Base-by-base conservation (phyloP, 2,113 vertebrate species). In the Forbesichthys agassizii region DNA sequence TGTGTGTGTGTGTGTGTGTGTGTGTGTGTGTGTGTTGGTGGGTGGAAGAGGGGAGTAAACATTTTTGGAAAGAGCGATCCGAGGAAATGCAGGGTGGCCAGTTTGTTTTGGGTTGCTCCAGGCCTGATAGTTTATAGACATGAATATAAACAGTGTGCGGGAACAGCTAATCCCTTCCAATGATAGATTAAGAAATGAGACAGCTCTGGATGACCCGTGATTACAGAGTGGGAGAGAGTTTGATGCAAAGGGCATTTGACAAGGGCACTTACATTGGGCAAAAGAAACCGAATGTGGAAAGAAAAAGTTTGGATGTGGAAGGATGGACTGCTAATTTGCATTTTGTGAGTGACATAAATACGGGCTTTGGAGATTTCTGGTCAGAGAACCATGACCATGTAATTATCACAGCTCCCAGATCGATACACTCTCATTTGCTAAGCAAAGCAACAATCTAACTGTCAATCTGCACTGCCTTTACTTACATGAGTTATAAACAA, bases 141-240 rank as follows among this genome's bases (percentile, higher is more conserved):
- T 84, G 86, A 91, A 88, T 89, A 80, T 82, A 92, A 92, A 90
- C 89, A 90, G 61, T 51, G 61, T 68, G 71, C 56, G 11, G 76
- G 79, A 81, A 88, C 77, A 57, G 70, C 82, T 84, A 89, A 91
- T 90, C 83, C 78, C 78, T 61, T 59, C 64, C 80, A 86, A 86
- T 80, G 77, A 51, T 72, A 87, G 80, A 90, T 85, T 88, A 89
- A 74, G 69, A 87, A 90, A 81, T 77, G 52, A 83, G 87, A 82
- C 77, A 59, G 80, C 75, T 87, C 78, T 74, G 80, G 79, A 83
- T 83, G 81, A 86, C 83, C 83, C 70, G 64, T 90, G 86, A 88
- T 92, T 90, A 89, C 49, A 88, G 82, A 74, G 73, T 54, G 73
- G 75, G 79, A 64, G 42, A 66, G 64, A 66, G 66, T 80, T 77